A percentile compares a stretch with the other conserved stretches of the same genome.
Evolutionary conservation across 2,797 vertebrate species (phyloP).

Genomic region (Gastrophryne carolinensis): DNA sequence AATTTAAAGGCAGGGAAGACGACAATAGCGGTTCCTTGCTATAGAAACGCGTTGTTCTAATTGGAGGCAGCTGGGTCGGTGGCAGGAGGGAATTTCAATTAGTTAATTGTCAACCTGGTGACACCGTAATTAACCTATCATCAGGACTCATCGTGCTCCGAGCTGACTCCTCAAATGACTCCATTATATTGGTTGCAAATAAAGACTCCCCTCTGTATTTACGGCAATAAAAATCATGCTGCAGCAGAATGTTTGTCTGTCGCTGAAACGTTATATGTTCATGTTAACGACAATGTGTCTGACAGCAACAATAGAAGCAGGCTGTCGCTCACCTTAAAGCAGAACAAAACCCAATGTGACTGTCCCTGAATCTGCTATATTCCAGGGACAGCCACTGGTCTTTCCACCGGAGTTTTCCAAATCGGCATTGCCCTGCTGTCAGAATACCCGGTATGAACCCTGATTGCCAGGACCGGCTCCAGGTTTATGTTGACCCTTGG

Average conservation of each 20-base stretch:
- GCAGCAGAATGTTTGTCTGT: neutral
- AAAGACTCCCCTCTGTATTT: slow-evolving; percentile 53
- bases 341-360: no score
- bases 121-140: slow-evolving; percentile 65
- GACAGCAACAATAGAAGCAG: neutral
- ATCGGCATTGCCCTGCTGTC: no score
- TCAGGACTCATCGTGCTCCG: slow-evolving; percentile 65
- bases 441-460: no score
- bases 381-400: no score
- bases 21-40: slow-evolving; percentile 53
- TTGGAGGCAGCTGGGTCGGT: slow-evolving; percentile 66
- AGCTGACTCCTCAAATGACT: slow-evolving; percentile 63
- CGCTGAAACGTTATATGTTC: neutral
- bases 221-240: slow-evolving; percentile 45
- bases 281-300: neutral
- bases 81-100: slow-evolving; percentile 63
- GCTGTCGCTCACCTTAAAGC: neutral
- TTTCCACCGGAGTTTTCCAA: no score
- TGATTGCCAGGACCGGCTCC: no score
- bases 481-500: no score
- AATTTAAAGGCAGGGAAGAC: slow-evolving; percentile 33
- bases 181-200: slow-evolving; percentile 56
- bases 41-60: slow-evolving; percentile 54
- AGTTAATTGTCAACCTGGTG: slow-evolving; percentile 69
- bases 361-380: no score